Base-by-base conservation (phyloP, 2,113 vertebrate genomes). In the Mola mola region DNA sequence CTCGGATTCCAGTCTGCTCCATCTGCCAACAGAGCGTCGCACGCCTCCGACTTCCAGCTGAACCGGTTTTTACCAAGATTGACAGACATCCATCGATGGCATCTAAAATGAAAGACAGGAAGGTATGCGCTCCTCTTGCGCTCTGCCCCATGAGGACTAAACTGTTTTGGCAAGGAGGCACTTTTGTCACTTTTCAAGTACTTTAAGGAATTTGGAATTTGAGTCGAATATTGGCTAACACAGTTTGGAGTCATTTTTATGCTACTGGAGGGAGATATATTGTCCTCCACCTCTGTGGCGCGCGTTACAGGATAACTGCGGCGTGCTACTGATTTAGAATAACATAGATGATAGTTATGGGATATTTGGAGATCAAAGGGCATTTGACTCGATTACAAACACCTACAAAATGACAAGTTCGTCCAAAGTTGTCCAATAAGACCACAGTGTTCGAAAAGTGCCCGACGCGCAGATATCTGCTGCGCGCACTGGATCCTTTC, bases 31-130 rank as follows among this genome's bases (percentile, higher is more conserved):
- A 74, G 63, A 75, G 66, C 52, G 51, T 47, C 75, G 62, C 78
- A 64, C 38, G 67, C 24, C 58, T 68, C 16, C 42, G 52, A 24
- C 60, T 16, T 37, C 34, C 29, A 49, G 8, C 69, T 53, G 34
- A 36, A 40, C n/a, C 41, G 3, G 31, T 62, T 78, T 65, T 75
- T 43, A 1, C 19, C 13, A 26, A 31, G 1, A 57, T 53, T 50
- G 38, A 58, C 56, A 20, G 62, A 47, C 67, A 65, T 47, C 83
- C 85, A 73, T 83, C 90, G 90, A 96, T 95, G 94, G 89, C 93
- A 44, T 95, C 95, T 55, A 96, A 93, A 81, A 91, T 93, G 88
- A 98, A 95, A 86, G 96, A 98, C 75, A 91, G 95, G 66, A 97
- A 94, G 94, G 96, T 98, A 94, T 91, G 79, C 66, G 70, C 72